Base-by-base conservation (phyloP, 2,888 invertebrate genomes). In the Isoperla grammatica region DNA sequence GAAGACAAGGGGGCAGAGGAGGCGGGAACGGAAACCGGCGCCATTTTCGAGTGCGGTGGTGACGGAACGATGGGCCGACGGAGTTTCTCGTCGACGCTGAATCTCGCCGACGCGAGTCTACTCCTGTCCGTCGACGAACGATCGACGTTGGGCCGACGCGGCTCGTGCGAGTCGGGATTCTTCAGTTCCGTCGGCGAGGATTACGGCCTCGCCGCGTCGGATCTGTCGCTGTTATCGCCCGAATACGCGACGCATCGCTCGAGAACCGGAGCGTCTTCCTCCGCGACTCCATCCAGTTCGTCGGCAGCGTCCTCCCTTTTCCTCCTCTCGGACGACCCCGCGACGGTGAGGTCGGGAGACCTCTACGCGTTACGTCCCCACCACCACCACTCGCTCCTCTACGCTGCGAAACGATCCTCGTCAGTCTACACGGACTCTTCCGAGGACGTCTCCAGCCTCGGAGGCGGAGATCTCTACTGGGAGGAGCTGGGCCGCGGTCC, bases 161-260 rank as follows among this genome's bases (percentile, higher is more conserved):
- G 89, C 59, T 92, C 91, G 17, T 91, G 91, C 72, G 93, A 93
- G 73, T 89, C 89, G 67, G 93, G 93, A 17, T 92, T 93, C 72
- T 93, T 90, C 79, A 90, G 90, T 58, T 90, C 89, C 68, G 87
- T 90, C 64, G 90, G 90, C 69, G 88, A 88, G 71, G 88, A 88
- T 71, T 81, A 84, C 60, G 68, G 68, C 57, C 65, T 69, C 64
- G 81, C 65, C 22, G 63, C 67, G 29, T 65, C 65, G 22, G 70
- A 71, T 42, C 63, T 69, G 39, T n/a, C n/a, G n/a, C 64, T 67
- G 2, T 66, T 67, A 46, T 40, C 62, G 49, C 42, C 57, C 12
- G 57, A 65, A 58, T 57, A 62, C 60, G 20, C 63, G 55, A 48
- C 66, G 63, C 29, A 65, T 65, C 45, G 56, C 17, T 17, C 56